Percentiles rank a stretch among this genome's conserved stretches.
Evolutionary conservation across 1,140 invertebrate species (phyloP).

Genomic region (Thalassaphorura encarpata): DNA sequence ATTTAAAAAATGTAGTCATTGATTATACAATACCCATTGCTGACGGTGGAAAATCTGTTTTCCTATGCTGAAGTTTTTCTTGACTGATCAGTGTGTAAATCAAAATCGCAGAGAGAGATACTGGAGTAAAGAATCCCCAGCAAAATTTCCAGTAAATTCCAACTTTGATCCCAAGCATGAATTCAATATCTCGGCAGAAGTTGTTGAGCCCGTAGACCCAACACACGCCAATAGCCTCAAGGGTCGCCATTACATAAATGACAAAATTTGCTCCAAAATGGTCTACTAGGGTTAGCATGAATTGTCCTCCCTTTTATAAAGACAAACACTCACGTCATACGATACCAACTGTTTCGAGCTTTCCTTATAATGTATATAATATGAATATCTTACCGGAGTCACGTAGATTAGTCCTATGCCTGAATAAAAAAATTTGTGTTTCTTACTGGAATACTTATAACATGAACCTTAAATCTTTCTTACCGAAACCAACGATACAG

Average conservation of each 20-base stretch:
- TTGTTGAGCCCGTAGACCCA: conserved; percentile 45
- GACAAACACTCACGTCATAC: too few relatives aligned
- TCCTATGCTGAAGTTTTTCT: conserved; percentile 44
- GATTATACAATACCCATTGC: conserved; percentile 18
- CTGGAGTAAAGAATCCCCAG: conserved; percentile 62
- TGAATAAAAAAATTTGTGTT: too few relatives aligned
- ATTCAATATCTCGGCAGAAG: conserved; percentile 61
- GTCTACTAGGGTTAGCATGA: conserved; percentile 61
- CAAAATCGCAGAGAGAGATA: conserved; percentile 57
- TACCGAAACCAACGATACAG: conserved; percentile 51
- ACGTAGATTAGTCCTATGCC: conserved; percentile 56
- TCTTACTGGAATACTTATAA: too few relatives aligned
- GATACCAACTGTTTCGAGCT: too few relatives aligned
- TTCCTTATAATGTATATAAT: too few relatives aligned
- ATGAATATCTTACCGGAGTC: too few relatives aligned
- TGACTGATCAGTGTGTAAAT: conserved; percentile 49
- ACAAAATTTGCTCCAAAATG: conserved; percentile 43
- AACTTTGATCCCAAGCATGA: conserved; percentile 60
- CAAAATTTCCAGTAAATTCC: conserved; percentile 63
- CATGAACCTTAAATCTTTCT: too few relatives aligned
- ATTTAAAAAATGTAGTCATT: neutral
- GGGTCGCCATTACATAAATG: conserved; percentile 52
- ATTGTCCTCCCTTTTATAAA: conserved; percentile 70
- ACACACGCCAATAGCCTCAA: conserved; percentile 42
- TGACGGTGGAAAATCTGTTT: conserved; percentile 21